Conservation (phyloP, 2,797 vertebrate genomes). For the Carduelis carduelis region DNA sequence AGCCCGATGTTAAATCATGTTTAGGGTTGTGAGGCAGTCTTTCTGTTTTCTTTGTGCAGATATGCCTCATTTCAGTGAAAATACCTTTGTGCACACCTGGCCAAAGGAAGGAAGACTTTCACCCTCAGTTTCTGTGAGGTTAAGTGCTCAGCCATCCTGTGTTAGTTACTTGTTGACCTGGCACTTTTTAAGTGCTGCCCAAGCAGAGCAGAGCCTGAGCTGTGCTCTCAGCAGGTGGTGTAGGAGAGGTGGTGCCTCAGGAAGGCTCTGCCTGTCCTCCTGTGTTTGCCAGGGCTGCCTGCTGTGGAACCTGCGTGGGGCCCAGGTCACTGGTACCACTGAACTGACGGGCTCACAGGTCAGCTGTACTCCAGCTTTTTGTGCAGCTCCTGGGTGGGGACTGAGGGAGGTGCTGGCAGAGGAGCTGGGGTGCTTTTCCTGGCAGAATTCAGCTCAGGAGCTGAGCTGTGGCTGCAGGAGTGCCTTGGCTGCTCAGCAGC, state of each 20-base stretch:
- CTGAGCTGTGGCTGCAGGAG: background rate
- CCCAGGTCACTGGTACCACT: background rate
- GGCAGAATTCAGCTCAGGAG: background rate
- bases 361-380: background rate
- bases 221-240: background rate
- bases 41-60: background rate
- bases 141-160: background rate
- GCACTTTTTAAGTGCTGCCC: background rate
- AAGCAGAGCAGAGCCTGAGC: background rate
- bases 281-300: background rate
- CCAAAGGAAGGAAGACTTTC: background rate
- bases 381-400: background rate
- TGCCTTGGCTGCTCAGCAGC: background rate
- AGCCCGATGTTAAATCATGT: background rate
- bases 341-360: accelerated
- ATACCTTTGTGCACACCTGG: background rate
- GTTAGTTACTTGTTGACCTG: background rate
- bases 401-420: background rate
- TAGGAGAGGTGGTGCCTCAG: background rate
- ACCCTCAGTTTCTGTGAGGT: background rate
- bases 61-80: background rate
- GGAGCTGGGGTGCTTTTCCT: background rate
- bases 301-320: background rate
- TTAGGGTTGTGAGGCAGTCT: background rate
- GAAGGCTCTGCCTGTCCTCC: background rate